Conservation (phyloP, 2,797 vertebrate genomes). For the Aldrovandia affinis region DNA sequence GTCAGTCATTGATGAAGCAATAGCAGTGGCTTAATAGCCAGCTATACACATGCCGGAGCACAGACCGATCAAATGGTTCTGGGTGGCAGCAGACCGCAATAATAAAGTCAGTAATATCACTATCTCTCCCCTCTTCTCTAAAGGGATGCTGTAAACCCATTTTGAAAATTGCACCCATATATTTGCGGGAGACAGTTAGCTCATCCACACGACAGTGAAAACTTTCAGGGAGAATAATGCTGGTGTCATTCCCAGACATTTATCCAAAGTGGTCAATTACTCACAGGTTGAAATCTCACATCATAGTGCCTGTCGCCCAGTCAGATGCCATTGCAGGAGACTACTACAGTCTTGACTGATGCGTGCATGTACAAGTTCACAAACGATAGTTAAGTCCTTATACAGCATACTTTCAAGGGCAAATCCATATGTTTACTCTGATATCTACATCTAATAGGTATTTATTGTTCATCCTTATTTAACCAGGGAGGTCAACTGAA, state of each 20-base stretch:
- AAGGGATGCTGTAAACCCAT: conserved; percentile 82
- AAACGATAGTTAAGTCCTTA: not conserved
- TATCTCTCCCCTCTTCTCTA: conserved; percentile 75
- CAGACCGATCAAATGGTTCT: conserved; percentile 53
- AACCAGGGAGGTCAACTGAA: not conserved
- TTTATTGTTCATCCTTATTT: not conserved
- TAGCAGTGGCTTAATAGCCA: conserved; percentile 18
- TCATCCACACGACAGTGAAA: conserved; percentile 77
- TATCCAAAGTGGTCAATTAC: conserved; percentile 78
- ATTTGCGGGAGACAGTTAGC: conserved; percentile 76
- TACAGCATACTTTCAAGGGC: not conserved
- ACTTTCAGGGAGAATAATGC: conserved; percentile 80
- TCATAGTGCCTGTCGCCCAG: conserved; percentile 42
- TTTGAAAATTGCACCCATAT: conserved; percentile 82
- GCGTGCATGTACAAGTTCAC: not conserved
- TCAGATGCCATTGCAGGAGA: conserved; percentile 28
- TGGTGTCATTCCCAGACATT: conserved; percentile 73
- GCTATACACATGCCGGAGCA: conserved; percentile 51
- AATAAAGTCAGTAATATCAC: conserved; percentile 83
- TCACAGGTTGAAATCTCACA: conserved; percentile 64
- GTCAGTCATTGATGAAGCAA: conserved; percentile 14
- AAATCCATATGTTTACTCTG: not conserved
- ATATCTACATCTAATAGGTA: not conserved
- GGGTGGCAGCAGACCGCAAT: conserved; percentile 72
- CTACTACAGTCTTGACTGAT: not conserved